Percentiles rank a stretch among this genome's conserved stretches.
phyloP scores from a whole-genome alignment of 1,140 invertebrate genomes.

The Araneus ventricosus region DNA sequence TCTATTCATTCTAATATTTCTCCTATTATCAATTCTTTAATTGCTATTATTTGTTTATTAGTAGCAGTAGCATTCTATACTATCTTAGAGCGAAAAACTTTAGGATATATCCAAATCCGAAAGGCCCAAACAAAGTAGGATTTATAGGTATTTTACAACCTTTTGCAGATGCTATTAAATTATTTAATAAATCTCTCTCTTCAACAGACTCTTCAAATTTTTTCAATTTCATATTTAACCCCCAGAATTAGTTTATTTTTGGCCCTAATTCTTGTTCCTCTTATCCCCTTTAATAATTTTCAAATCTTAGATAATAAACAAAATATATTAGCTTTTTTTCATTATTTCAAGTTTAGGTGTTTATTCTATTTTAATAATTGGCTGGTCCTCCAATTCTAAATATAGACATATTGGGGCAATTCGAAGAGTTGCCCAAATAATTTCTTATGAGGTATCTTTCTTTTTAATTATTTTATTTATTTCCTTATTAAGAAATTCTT shows the following conservation, averaged over 20 bases:
- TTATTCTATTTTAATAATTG: slow-evolving; percentile 83
- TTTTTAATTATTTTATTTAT: slow-evolving; percentile 82
- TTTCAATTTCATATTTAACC: slow-evolving; percentile 83
- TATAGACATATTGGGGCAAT: slow-evolving; percentile 85
- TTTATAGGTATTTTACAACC: slow-evolving; percentile 84
- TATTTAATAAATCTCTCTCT: slow-evolving; percentile 84
- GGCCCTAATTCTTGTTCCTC: slow-evolving; percentile 82
- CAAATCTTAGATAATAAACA: slow-evolving; percentile 81
- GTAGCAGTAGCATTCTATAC: slow-evolving; percentile 85
- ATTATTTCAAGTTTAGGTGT: slow-evolving; percentile 82
- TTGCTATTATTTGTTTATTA: slow-evolving; percentile 83
- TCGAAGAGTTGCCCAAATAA: slow-evolving; percentile 84
- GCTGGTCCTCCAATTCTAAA: slow-evolving; percentile 86
- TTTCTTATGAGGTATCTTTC: slow-evolving; percentile 86
- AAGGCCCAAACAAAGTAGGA: slow-evolving; percentile 86
- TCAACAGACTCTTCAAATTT: slow-evolving; percentile 81
- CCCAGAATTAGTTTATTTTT: slow-evolving; percentile 82
- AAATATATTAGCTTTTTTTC: slow-evolving; percentile 82
- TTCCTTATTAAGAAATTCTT: slow-evolving; percentile 80
- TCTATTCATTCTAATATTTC: background rate
- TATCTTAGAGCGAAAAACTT: slow-evolving; percentile 85
- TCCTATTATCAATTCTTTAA: slow-evolving; percentile 77
- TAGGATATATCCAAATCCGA: slow-evolving; percentile 86
- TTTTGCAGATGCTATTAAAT: slow-evolving; percentile 85
- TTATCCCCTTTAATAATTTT: slow-evolving; percentile 81